A percentile compares a stretch with the other conserved stretches of the same genome.
Conservation (phyloP, 2,888 invertebrate species). For the Glyphotaelius pellucidus region DNA sequence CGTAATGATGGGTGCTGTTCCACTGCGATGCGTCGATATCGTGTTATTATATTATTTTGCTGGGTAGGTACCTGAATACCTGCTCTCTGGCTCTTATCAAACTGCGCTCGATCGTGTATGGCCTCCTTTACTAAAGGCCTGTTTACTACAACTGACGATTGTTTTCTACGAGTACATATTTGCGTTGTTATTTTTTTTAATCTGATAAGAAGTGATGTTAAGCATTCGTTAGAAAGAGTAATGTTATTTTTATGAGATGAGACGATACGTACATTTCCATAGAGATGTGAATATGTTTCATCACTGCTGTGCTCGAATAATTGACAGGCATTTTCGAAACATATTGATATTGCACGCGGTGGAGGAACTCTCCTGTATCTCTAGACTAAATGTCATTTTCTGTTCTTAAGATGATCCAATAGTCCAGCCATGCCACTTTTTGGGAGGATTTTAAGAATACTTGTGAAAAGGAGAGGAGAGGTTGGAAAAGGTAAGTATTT, state of each 20-base stretch:
- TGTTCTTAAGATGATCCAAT: too few species aligned
- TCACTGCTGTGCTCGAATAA: too few species aligned
- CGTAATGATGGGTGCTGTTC: conserved; percentile 44
- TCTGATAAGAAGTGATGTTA: not conserved
- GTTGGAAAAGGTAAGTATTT: too few species aligned
- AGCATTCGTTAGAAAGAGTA: not conserved
- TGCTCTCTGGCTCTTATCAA: conserved; percentile 24
- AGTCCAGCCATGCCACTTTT: too few species aligned
- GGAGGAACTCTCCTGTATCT: too few species aligned
- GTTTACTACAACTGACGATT: not conserved
- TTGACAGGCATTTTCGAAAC: too few species aligned
- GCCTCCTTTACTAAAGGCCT: conserved; percentile 14
- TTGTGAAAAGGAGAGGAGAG: too few species aligned
- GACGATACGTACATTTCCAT: not conserved
- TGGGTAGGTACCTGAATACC: not conserved
- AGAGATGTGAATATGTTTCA: too few species aligned
- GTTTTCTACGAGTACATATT: not conserved
- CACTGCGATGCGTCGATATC: conserved; percentile 17
- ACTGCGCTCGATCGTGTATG: conserved; percentile 16
- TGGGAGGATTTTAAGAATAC: too few species aligned
- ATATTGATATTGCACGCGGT: too few species aligned
- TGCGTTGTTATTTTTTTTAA: not conserved
- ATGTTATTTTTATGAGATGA: not conserved
- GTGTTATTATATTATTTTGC: not conserved
- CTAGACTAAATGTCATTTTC: too few species aligned